Base-by-base conservation (phyloP, 1,140 invertebrate species). In the Pogonognathellus flavescens region DNA sequence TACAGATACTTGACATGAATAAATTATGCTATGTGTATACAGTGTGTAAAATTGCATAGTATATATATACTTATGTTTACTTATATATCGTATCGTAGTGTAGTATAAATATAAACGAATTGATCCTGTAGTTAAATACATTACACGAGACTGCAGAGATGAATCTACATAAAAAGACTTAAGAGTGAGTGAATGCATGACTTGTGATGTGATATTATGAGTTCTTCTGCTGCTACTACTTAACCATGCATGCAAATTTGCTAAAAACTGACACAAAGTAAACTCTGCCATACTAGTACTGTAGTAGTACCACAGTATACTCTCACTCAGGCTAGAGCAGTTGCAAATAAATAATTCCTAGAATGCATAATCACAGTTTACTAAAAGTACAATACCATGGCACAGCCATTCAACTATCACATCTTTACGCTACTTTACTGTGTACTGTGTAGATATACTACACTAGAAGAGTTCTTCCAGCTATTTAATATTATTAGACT, bases 281-380 rank as follows among this genome's bases (percentile, higher is more conserved):
- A 66, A 66, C 62, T 66, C 22, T 66, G 62, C 62, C 25, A 66
- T 25, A 25, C 31, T 50, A 76, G 31, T 41, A 41, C 31, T 41
- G 6, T 41, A 41, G 31, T 41, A 41, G 2, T 41, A 41, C 31
- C 49, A 76, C 49, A 49, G 41, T 76, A 49, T 76, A 76, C 70
- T 76, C 41, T 76, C 70, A 76, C 70, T 49, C 25, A 76, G 70
- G 70, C 70, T 76, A 76, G 31, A 76, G 70, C 41, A 76, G 41
- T 76, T 76, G 41, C 70, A 76, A 76, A 49, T 76, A 49, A 76
- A 76, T 76, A 76, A 76, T 76, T 76, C 70, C 70, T 76, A 76
- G 70, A 76, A 76, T 50, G 70, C 70, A 76, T 76, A 76, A 76
- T 76, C 70, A 76, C 31, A 41, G 31, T 41, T 41, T 1, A 41